Conservation (phyloP, 2,888 invertebrate species). For the Epirrhoe alternata region DNA sequence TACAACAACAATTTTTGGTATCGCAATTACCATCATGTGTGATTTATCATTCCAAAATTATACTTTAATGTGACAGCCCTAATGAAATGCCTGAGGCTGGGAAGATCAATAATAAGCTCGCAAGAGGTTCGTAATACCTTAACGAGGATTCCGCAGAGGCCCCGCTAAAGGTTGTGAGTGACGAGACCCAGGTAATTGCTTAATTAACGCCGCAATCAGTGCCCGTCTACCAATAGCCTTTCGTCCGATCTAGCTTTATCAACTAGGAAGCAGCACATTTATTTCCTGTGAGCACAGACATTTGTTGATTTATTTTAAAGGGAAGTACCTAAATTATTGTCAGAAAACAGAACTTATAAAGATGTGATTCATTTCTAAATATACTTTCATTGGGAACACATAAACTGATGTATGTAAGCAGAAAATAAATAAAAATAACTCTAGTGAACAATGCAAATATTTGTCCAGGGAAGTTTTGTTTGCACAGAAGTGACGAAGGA, state of each 20-base stretch:
- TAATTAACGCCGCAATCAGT: constrained; percentile 68
- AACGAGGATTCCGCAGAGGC: constrained; percentile 59
- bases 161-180: constrained; percentile 48
- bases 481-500: constrained; percentile 41
- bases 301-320: no score
- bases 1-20: background rate
- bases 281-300: background rate
- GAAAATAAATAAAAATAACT: constrained; percentile 21
- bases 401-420: background rate
- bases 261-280: constrained; percentile 12
- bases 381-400: background rate
- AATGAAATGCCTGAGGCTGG: constrained; percentile 33
- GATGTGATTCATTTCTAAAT: background rate
- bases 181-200: constrained; percentile 67
- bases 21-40: background rate
- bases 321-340: no score
- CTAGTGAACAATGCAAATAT: constrained; percentile 36
- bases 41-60: constrained; percentile 3
- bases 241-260: constrained; percentile 10
- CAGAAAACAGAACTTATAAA: no score
- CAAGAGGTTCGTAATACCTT: constrained; percentile 57
- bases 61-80: constrained; percentile 7
- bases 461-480: constrained; percentile 33
- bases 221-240: constrained; percentile 46
- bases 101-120: constrained; percentile 52